Conservation (phyloP, 1,140 invertebrate species). For the Parasteatoda tepidariorum region DNA sequence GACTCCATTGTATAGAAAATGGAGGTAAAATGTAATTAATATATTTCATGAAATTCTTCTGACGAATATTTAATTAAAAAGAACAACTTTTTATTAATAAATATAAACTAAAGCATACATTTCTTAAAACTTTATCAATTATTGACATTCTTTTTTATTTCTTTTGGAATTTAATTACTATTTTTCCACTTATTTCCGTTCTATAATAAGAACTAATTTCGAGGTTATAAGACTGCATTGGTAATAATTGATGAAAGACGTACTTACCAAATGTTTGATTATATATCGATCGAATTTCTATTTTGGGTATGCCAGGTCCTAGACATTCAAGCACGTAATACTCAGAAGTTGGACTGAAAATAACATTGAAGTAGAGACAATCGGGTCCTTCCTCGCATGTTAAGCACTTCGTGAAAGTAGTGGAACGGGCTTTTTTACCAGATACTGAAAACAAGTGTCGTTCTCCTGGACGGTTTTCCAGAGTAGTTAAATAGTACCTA, state of each 20-base stretch:
- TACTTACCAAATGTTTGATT: constrained; percentile 57
- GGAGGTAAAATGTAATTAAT: no score
- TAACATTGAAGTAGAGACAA: constrained; percentile 68
- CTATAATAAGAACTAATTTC: no score
- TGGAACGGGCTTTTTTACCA: constrained; percentile 16
- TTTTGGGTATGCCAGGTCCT: constrained; percentile 84
- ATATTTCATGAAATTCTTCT: no score
- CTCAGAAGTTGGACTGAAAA: constrained; percentile 78
- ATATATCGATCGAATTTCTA: constrained; percentile 74
- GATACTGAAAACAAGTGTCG: constrained; percentile 72
- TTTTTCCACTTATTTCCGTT: no score
- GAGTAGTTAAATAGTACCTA: constrained; percentile 88
- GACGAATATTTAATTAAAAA: no score
- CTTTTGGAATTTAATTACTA: no score
- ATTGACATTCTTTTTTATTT: no score
- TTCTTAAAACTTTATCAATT: no score
- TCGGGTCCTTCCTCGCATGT: constrained; percentile 48
- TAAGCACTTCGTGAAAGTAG: constrained; percentile 42
- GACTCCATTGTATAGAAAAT: no score
- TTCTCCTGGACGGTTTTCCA: constrained; percentile 82
- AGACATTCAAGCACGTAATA: constrained; percentile 86
- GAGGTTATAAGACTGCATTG: no score
- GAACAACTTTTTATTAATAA: no score
- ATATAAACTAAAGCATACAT: no score
- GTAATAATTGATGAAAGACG: not conserved